Base-by-base conservation (phyloP, 1,140 invertebrate species). In the Aricia agestis region DNA sequence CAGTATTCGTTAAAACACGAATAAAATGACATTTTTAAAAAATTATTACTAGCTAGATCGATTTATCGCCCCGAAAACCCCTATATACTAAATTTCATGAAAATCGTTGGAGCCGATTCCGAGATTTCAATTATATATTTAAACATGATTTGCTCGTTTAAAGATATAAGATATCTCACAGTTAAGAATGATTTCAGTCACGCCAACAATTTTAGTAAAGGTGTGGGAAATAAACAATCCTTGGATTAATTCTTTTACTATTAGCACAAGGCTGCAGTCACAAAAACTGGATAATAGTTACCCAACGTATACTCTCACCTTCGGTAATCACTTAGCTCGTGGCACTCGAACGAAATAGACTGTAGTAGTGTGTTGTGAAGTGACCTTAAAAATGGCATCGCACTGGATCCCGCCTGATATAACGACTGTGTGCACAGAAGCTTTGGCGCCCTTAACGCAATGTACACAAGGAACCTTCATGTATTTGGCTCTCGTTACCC, bases 321-420 rank as follows among this genome's bases (percentile, higher is more conserved):
- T 63, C 59, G 59, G 6, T 63, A 9, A 63, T 25, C 59, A 63
- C 18, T 63, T 25, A 19, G 59, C 59, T 63, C 18, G 59, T 25
- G 9, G 59, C 59, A 31, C 19, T 63, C 59, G 59, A 4, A 5
- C 59, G 17, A 11, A 19, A 63, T 63, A 59, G 58, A 59, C 58
- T 9, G 17, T 59, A 19, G 10, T 58, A 10, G 59, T 63, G 59
- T 63, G 18, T 63, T 19, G 19, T 58, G 17, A 52, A 57, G n/a
- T 59, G n/a, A 61, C 58, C 58, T 63, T 19, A 61, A 69, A 36
- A 59, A 69, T 69, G 68, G 68, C 68, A 6, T 63, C 58, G 5
- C 17, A 63, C 41, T 95, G 93, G 93, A 78, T 90, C 11, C 93
- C 94, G 7, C 92, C 89, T n/a, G 90, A 95, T 74, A 83, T 95